Conservation (phyloP, 1,140 invertebrate genomes). For the Euschistus heros region DNA sequence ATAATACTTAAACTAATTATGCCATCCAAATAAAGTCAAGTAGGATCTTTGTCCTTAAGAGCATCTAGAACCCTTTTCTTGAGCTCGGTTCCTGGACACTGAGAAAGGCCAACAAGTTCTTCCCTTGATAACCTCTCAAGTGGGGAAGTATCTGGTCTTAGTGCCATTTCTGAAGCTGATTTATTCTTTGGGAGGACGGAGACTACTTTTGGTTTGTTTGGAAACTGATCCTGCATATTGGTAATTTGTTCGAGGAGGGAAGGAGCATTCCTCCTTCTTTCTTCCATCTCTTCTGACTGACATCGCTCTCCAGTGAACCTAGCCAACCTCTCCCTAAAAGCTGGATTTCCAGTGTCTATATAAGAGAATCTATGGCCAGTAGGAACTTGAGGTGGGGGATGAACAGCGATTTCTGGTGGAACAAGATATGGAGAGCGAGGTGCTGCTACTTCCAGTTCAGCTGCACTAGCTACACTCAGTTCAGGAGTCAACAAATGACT, state of each 20-base stretch:
- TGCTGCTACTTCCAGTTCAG: conserved; percentile 1
- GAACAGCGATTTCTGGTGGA: conserved; percentile 21
- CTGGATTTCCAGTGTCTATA: conserved; percentile 28
- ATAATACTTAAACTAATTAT: background rate
- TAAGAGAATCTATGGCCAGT: conserved; percentile 27
- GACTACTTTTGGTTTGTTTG: conserved; percentile 27
- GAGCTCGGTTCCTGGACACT: conserved; percentile 28
- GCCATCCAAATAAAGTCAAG: conserved; percentile 23
- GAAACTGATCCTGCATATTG: conserved; percentile 24
- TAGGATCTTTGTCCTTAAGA: conserved; percentile 28
- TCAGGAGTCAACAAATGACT: conserved; percentile 34
- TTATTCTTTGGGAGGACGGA: conserved; percentile 6
- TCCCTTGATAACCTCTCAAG: conserved; percentile 26
- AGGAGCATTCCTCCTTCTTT: conserved; percentile 21
- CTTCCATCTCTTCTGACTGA: conserved; percentile 11
- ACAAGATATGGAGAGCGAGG: conserved; percentile 16
- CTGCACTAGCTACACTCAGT: background rate
- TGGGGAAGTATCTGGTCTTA: conserved; percentile 13
- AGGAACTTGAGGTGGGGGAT: conserved; percentile 21
- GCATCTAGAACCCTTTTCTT: conserved; percentile 27
- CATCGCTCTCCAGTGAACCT: conserved; percentile 5
- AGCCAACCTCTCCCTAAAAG: conserved; percentile 27
- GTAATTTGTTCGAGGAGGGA: conserved; percentile 25
- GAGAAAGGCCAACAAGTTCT: conserved; percentile 26
- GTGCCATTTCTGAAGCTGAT: background rate